phyloP scores from a whole-genome alignment of 2,888 invertebrate genomes.

The Caenorhabditis sp. region DNA sequence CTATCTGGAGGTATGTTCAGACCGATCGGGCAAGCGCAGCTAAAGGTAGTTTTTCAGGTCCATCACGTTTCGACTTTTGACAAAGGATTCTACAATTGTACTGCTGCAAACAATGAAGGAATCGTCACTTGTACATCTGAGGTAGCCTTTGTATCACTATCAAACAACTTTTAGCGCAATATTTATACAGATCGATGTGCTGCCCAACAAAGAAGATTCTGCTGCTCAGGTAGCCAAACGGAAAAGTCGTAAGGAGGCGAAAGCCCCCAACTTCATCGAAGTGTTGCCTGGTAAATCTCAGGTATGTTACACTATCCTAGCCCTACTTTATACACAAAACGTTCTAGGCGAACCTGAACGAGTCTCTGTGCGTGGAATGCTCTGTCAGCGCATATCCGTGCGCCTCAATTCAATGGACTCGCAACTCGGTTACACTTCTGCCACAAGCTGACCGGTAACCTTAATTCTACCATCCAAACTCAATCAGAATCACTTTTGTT shows the following conservation, averaged over 20 bases:
- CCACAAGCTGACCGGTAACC: conserved; percentile 70
- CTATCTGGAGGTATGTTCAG: conserved; percentile 75
- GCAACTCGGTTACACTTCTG: conserved; percentile 71
- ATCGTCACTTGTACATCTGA: conserved; percentile 76
- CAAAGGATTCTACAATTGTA: conserved; percentile 79
- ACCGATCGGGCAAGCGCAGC: not conserved
- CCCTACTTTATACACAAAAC: not conserved
- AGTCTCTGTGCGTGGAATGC: conserved; percentile 76
- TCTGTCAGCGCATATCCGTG: conserved; percentile 75
- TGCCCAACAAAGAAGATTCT: conserved; percentile 58
- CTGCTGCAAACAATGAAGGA: conserved; percentile 77
- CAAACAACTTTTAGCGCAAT: no score
- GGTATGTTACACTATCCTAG: conserved; percentile 18
- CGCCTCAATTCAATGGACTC: conserved; percentile 74
- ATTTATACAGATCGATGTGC: conserved; percentile 65
- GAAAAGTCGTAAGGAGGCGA: conserved; percentile 65
- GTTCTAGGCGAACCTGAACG: conserved; percentile 64
- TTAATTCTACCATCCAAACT: not conserved
- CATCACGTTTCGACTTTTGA: conserved; percentile 76
- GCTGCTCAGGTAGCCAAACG: conserved; percentile 59
- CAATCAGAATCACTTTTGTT: no score
- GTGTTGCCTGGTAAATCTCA: conserved; percentile 73
- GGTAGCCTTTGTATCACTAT: conserved; percentile 39
- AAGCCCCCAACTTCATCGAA: conserved; percentile 75
- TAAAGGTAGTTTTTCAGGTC: conserved; percentile 57